Percentiles rank a stretch among this genome's conserved stretches.
Evolutionary conservation across 2,888 invertebrate genomes (phyloP).

Genomic region (Drosophila kuntzei): DNA sequence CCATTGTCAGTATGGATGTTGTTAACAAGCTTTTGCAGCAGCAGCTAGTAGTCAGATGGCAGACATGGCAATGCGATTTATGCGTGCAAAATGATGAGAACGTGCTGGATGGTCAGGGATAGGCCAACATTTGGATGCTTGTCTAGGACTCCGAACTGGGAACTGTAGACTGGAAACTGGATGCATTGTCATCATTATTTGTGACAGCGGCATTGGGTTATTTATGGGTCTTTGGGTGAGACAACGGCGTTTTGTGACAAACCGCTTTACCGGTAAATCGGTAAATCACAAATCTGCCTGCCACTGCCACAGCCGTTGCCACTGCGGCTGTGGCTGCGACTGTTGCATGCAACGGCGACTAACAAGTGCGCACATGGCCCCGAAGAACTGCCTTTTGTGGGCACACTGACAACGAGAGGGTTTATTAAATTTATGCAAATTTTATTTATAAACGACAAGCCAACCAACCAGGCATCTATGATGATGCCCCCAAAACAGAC

Average conservation of each 20-base stretch:
- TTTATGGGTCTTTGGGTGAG: slow-evolving; percentile 84
- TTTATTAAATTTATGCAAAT: slow-evolving; percentile 82
- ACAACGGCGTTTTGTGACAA: slow-evolving; percentile 80
- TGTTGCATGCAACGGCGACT: slow-evolving; percentile 45
- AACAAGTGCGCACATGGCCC: slow-evolving; percentile 62
- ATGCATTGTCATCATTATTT: slow-evolving; percentile 75
- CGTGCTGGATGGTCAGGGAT: slow-evolving; percentile 36
- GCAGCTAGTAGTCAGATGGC: background rate
- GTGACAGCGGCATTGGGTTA: slow-evolving; percentile 76
- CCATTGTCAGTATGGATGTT: slow-evolving; percentile 34
- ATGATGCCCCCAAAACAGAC: slow-evolving; percentile 14
- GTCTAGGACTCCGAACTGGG: slow-evolving; percentile 23
- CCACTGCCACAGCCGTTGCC: slow-evolving; percentile 20
- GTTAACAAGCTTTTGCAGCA: slow-evolving; percentile 66
- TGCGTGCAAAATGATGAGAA: slow-evolving; percentile 79
- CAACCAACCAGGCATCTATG: slow-evolving; percentile 30
- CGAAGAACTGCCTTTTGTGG: slow-evolving; percentile 62
- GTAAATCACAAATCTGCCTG: slow-evolving; percentile 78
- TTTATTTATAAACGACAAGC: slow-evolving; percentile 78
- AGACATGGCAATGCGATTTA: slow-evolving; percentile 60
- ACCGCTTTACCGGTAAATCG: slow-evolving; percentile 81
- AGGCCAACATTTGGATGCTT: slow-evolving; percentile 25
- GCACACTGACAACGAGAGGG: slow-evolving; percentile 62
- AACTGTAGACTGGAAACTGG: slow-evolving; percentile 11
- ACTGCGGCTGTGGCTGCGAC: slow-evolving; percentile 19